phyloP scores from a whole-genome alignment of 2,113 vertebrate species.

The Prinia subflava region DNA sequence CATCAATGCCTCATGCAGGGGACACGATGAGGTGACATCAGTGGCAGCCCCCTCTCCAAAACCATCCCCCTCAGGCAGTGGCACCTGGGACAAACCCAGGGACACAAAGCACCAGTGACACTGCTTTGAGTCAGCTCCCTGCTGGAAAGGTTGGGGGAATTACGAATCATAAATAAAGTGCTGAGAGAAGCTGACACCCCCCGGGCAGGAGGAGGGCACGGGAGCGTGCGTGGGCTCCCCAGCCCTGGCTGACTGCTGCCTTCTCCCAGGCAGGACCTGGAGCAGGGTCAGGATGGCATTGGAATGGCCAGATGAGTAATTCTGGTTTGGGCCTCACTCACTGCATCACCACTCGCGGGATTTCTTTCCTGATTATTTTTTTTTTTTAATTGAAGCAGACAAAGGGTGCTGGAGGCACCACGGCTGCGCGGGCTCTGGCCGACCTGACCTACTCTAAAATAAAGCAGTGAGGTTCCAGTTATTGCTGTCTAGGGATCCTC shows the following conservation, averaged over 20 bases:
- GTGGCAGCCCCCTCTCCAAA: neutral
- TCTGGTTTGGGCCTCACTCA: neutral
- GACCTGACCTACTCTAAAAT: neutral
- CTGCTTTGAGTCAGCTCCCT: neutral
- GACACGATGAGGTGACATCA: accelerated
- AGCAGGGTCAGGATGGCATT: neutral
- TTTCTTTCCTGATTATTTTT: neutral
- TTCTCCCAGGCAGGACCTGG: neutral
- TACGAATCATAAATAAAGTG: neutral
- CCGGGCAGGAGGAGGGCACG: neutral
- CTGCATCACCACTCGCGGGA: neutral
- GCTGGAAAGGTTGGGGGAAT: neutral
- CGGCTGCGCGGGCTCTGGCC: accelerated
- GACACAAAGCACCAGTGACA: neutral
- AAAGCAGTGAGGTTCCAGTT: neutral
- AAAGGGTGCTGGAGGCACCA: neutral
- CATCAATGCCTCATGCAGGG: accelerated
- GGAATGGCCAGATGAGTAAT: neutral
- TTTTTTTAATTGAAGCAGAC: neutral
- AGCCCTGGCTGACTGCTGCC: neutral
- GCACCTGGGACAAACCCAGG: neutral
- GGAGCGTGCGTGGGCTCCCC: neutral
- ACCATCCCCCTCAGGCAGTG: neutral
- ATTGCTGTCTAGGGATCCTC: neutral
- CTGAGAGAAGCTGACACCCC: neutral